These are phyloP conservation scores for Lordiphosa fenestrarum DNA, from an alignment of 2,888 invertebrate species.

Conservation along the genomic window DNA sequence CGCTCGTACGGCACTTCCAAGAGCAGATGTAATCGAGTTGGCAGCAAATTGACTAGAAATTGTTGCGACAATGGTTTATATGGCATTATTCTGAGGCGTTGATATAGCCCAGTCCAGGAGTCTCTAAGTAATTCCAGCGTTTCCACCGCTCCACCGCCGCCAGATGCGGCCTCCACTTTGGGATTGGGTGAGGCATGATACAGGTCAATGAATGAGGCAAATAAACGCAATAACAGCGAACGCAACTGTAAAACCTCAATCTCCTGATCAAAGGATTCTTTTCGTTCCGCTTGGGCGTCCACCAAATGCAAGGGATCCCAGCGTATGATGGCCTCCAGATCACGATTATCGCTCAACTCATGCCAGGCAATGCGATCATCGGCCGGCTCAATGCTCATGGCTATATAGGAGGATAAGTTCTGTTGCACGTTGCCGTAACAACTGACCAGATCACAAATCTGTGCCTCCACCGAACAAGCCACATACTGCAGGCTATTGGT, in stretches of 20 bases:
- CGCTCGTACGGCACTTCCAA: constrained; percentile 78
- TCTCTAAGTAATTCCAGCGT: constrained; percentile 74
- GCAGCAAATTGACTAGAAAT: constrained; percentile 80
- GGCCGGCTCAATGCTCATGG: constrained; percentile 83
- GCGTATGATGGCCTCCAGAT: constrained; percentile 86
- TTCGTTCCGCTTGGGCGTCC: constrained; percentile 64
- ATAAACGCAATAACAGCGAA: constrained; percentile 75
- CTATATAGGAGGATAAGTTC: constrained; percentile 82
- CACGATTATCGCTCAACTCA: constrained; percentile 87
- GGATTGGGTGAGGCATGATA: constrained; percentile 61
- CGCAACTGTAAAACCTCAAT: constrained; percentile 77
- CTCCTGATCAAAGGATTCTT: constrained; percentile 78
- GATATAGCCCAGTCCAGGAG: constrained; percentile 77
- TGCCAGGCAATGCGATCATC: constrained; percentile 84
- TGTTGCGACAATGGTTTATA: constrained; percentile 75
- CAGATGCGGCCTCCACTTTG: constrained; percentile 20
- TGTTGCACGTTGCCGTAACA: constrained; percentile 78
- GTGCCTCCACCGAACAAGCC: constrained; percentile 84
- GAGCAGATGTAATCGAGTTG: constrained; percentile 78
- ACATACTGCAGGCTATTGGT: constrained; percentile 91
- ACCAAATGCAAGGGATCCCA: constrained; percentile 84
- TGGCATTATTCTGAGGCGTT: constrained; percentile 73
- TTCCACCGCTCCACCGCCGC: constrained; percentile 49
- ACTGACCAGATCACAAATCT: constrained; percentile 85
- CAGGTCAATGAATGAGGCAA: constrained; percentile 78